Evolutionary conservation across 2,888 invertebrate species (phyloP).

Genomic region (Folsomia manolachei): DNA sequence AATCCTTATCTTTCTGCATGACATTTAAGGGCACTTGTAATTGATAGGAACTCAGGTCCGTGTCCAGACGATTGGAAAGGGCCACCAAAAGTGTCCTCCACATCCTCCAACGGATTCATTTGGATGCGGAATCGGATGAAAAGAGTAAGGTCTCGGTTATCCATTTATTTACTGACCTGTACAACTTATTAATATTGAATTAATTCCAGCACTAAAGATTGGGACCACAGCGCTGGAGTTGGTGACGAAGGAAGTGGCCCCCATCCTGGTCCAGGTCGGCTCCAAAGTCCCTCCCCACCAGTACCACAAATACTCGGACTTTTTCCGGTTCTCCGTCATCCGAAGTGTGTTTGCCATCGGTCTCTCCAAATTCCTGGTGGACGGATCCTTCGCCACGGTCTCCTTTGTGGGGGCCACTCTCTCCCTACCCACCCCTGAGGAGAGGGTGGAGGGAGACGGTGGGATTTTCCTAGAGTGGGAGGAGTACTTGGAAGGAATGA

Average conservation of each 20-base stretch:
- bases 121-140: conserved; percentile 15
- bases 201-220: not conserved
- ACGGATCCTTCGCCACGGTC: conserved; percentile 1
- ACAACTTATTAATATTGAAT: not conserved
- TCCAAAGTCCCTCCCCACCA: conserved; percentile 2
- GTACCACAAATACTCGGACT: conserved; percentile 8
- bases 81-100: conserved; percentile 12
- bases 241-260: not conserved
- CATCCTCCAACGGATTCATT: conserved; percentile 6
- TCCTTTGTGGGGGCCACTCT: not conserved
- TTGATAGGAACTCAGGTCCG: not conserved
- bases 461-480: conserved; percentile 15
- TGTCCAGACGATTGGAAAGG: not conserved
- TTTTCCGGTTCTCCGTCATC: conserved; percentile 2
- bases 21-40: not conserved
- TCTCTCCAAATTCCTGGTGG: not conserved
- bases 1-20: not conserved
- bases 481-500: conserved; percentile 7
- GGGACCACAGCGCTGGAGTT: not conserved
- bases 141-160: no score
- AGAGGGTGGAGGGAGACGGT: not conserved
- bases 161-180: no score
- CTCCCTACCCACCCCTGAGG: conserved; percentile 7
- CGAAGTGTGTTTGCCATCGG: conserved; percentile 4
- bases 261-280: not conserved